phyloP scores from a whole-genome alignment of 2,113 vertebrate species.

The Apus apus region DNA sequence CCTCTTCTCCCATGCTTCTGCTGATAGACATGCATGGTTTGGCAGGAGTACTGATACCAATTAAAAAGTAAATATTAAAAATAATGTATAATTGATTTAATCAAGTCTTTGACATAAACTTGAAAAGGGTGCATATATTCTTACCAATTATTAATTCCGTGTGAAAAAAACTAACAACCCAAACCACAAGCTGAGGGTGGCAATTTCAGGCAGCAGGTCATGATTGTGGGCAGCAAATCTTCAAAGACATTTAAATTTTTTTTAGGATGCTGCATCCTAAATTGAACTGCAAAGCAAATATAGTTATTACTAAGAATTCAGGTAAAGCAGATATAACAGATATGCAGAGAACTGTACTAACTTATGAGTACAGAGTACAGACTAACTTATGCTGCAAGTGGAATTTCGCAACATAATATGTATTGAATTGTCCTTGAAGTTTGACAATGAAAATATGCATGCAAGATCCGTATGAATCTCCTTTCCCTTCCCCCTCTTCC shows the following conservation, averaged over 20 bases:
- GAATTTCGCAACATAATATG: background rate
- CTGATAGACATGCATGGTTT: background rate
- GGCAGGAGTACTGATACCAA: background rate
- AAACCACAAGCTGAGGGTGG: background rate
- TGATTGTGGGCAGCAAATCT: background rate
- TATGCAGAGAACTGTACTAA: background rate
- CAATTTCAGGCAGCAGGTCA: background rate
- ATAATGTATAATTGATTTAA: background rate
- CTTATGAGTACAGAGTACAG: too few relatives aligned
- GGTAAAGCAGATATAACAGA: background rate
- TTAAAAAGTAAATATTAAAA: background rate
- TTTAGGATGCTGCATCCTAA: background rate
- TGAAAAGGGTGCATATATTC: background rate
- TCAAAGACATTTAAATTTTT: background rate
- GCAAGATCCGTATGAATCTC: background rate
- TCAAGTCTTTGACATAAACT: background rate
- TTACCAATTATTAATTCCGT: background rate
- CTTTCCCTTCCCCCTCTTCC: rapidly evolving
- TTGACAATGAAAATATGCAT: background rate
- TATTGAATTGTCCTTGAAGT: background rate
- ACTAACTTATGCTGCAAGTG: background rate
- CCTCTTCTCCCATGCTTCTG: background rate
- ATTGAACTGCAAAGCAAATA: background rate
- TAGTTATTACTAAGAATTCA: background rate
- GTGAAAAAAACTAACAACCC: background rate